phyloP scores from a whole-genome alignment of 2,113 vertebrate species.

The Chunga burmeisteri region DNA sequence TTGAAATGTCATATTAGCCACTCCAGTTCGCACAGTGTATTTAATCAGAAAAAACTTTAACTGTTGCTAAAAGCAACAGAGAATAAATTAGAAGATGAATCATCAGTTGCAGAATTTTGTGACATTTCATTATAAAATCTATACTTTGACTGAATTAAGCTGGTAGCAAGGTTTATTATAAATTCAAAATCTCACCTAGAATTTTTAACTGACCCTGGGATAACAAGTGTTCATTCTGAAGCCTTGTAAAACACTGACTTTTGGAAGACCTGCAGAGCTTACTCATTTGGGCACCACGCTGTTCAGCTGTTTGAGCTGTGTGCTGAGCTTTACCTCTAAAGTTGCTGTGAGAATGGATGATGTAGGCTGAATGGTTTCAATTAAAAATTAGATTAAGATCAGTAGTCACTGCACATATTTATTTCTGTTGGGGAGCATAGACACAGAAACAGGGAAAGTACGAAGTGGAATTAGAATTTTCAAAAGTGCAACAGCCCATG shows the following conservation, averaged over 20 bases:
- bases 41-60: constrained; percentile 8
- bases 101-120: neutral
- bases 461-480: neutral
- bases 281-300: neutral
- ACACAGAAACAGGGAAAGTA: neutral
- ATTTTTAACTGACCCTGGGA: neutral
- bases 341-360: neutral
- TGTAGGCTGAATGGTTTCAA: neutral
- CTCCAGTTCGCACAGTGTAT: neutral
- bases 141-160: neutral
- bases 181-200: neutral
- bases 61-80: neutral
- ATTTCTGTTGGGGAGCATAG: neutral
- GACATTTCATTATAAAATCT: constrained; percentile 24
- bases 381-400: neutral
- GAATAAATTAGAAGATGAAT: constrained; percentile 7
- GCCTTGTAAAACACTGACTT: neutral
- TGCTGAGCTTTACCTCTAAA: neutral
- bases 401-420: neutral
- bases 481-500: neutral
- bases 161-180: neutral
- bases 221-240: neutral
- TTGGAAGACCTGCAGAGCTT: neutral
- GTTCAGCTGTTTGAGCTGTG: neutral
- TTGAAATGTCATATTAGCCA: constrained; percentile 18